phyloP scores from a whole-genome alignment of 2,797 vertebrate genomes.

The Arremon aurantiirostris region DNA sequence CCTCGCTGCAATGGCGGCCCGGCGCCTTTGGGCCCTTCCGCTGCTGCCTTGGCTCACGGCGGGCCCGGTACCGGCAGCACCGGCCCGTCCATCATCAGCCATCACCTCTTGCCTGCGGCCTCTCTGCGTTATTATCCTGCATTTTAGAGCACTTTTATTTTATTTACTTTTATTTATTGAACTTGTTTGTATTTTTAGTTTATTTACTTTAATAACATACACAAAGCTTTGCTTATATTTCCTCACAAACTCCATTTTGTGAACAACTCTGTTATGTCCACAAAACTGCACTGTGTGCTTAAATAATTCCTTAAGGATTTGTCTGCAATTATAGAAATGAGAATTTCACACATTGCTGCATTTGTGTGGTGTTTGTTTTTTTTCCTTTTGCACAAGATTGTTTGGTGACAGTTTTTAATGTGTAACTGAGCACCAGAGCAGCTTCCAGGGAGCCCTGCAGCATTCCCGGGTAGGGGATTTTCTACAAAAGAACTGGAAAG shows the following conservation, averaged over 20 bases:
- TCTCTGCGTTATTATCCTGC: background rate
- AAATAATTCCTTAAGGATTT: background rate
- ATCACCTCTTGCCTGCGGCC: background rate
- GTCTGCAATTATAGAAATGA: conserved; percentile 56
- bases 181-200: background rate
- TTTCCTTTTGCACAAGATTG: background rate
- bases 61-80: background rate
- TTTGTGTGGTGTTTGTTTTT: background rate
- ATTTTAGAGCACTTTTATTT: background rate
- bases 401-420: background rate
- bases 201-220: background rate
- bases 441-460: background rate
- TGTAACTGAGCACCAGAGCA: background rate
- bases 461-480: background rate
- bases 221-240: background rate
- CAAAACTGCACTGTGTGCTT: background rate
- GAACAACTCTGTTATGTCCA: background rate
- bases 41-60: background rate
- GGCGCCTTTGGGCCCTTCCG: background rate
- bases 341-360: background rate
- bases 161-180: background rate
- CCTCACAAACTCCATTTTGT: background rate
- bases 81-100: background rate
- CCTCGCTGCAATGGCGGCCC: background rate
- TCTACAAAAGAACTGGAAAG: background rate